phyloP scores from a whole-genome alignment of 1,140 invertebrate genomes.

The Lepidotrigona ventralis region DNA sequence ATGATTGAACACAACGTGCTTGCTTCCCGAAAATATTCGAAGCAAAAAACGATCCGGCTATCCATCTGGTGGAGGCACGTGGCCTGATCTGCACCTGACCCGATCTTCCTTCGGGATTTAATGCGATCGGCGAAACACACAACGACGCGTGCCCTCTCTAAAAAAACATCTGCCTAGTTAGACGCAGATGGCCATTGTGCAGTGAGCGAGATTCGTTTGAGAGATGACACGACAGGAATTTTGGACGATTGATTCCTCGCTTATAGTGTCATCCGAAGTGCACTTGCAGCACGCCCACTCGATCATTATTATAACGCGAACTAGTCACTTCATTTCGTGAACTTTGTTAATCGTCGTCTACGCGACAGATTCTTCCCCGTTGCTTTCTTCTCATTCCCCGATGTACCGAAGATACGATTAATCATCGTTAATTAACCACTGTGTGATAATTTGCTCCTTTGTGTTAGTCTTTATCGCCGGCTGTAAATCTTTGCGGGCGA shows the following conservation, averaged over 20 bases:
- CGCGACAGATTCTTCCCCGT: background rate
- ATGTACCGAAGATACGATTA: background rate
- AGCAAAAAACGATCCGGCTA: constrained; percentile 34
- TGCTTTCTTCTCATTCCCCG: background rate
- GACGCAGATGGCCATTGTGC: constrained; percentile 20
- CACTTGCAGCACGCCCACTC: background rate
- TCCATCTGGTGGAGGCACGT: constrained; percentile 55
- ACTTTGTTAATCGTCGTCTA: background rate
- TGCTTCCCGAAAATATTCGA: background rate
- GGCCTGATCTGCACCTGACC: constrained; percentile 59
- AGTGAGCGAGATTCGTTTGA: background rate
- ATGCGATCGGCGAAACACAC: constrained; percentile 56
- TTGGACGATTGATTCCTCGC: background rate
- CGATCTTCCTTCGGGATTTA: constrained; percentile 58
- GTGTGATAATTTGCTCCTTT: background rate
- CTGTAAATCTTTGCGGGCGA: background rate
- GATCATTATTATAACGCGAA: constrained; percentile 1
- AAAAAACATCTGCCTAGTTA: constrained; percentile 60
- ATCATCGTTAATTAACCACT: constrained; percentile 4
- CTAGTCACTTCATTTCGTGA: background rate
- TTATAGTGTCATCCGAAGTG: constrained; percentile 20
- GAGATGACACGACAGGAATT: constrained; percentile 27
- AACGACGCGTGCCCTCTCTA: constrained; percentile 59
- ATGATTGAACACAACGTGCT: background rate
- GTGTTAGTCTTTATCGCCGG: background rate